Conservation (phyloP, 2,888 invertebrate genomes). For the Achlya flavicornis region DNA sequence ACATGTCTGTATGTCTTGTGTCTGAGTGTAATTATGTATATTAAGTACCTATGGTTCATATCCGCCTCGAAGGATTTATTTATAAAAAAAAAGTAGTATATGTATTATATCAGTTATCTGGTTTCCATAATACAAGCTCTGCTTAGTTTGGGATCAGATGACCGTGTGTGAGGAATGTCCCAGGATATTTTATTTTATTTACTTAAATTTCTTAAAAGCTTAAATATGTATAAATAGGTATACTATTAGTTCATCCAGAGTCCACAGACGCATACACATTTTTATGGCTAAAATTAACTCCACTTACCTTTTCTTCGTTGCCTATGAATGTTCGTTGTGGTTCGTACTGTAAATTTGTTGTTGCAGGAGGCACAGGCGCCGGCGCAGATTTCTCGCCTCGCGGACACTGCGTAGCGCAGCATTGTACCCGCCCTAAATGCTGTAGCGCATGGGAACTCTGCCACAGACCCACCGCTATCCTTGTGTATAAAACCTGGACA, state of each 20-base stretch:
- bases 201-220: neutral
- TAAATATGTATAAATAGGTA: neutral
- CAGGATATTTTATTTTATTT: no score
- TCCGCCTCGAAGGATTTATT: no score
- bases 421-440: conserved; percentile 68
- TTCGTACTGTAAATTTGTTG: conserved; percentile 40
- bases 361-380: conserved; percentile 16
- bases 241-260: conserved; percentile 11
- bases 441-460: conserved; percentile 88
- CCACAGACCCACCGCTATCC: conserved; percentile 94
- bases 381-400: conserved; percentile 54
- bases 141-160: no score
- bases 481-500: conserved; percentile 89
- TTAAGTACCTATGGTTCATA: no score
- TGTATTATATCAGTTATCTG: no score
- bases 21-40: no score
- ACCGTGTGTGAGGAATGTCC: no score
- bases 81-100: no score
- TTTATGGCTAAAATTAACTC: neutral
- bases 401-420: conserved; percentile 69
- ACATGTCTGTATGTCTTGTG: no score
- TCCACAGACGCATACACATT: conserved; percentile 14
- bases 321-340: conserved; percentile 64
- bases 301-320: conserved; percentile 62
- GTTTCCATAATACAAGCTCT: no score